Evolutionary conservation across 2,888 invertebrate genomes (phyloP), one percentile per base, ranked within the genome.

Genomic region (Nomada goodeniana): DNA sequence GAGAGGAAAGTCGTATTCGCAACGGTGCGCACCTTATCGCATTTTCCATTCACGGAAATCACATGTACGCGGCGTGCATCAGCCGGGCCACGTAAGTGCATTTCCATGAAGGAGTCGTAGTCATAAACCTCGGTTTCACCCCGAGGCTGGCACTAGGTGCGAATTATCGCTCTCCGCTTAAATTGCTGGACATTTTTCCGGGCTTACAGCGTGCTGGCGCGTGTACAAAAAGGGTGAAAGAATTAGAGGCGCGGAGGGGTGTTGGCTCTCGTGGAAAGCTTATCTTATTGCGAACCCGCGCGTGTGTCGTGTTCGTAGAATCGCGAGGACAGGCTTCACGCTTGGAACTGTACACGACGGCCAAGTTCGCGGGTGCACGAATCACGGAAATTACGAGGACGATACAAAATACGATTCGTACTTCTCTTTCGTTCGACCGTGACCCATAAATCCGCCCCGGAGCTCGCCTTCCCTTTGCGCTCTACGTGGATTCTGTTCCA

Each of bases 81-180:
- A 23, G 59, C 64, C 55, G 7, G 53, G 57, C 61, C 36, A 68
- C 70, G 76, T 76, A 82, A 83, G 74, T 64, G 77, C 83, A 82
- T 83, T 82, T 82, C 78, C 78, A 76, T 69, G 74, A 73, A 20
- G 75, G 44, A 10, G 72, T 72, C 61, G 59, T 73, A 26, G 76
- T 69, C 79, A 18, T 84, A 84, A 79, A 84, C 71, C 84, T 73
- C 50, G 42, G 67, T 72, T 74, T 85, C 84, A 64, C 79, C 82
- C 71, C 73, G 70, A 80, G 81, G 68, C 63, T 76, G 79, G 64
- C 85, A 76, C 53, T 76, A 85, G 79, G 85, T 79, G 85, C 85
- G 79, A 85, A 85, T 85, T 85, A 85, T 85, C 82, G 82, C 72
- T 69, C 61, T 23, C 50, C 76, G 85, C 61, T 85, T 85, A 85